Evolutionary conservation across 2,113 vertebrate species (phyloP).

Genomic region (Ceratotherium simum): DNA sequence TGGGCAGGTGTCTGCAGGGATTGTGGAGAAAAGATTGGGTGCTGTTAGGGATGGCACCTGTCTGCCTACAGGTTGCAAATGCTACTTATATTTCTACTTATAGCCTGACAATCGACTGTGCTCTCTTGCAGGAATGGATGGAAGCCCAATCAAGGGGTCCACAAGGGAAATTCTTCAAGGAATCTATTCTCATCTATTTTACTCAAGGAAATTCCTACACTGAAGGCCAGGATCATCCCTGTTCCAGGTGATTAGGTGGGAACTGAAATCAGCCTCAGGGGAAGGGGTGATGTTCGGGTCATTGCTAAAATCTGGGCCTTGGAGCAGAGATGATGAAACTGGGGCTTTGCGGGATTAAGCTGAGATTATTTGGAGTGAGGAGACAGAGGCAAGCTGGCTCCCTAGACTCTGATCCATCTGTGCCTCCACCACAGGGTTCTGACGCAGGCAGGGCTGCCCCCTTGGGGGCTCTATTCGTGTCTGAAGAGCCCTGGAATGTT

Average conservation of each 20-base stretch:
- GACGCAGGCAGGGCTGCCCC: no score
- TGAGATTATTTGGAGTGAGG: not conserved
- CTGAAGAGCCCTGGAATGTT: not conserved
- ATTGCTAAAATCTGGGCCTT: not conserved
- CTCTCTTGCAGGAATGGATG: not conserved
- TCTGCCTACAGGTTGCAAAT: not conserved
- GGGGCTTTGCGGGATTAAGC: not conserved
- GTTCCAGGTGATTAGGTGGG: not conserved
- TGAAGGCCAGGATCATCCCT: not conserved
- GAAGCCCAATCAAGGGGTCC: not conserved
- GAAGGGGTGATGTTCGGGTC: not conserved
- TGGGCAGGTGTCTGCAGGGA: not conserved
- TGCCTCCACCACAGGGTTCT: accelerated
- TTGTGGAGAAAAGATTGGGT: not conserved
- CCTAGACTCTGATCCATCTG: not conserved
- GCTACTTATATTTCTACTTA: not conserved
- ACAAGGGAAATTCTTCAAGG: not conserved
- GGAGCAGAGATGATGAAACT: not conserved
- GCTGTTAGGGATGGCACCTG: not conserved
- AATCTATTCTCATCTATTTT: not conserved
- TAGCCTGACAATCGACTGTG: not conserved
- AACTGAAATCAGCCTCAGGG: not conserved
- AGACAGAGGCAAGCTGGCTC: not conserved
- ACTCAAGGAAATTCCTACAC: not conserved
- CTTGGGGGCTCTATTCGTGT: not conserved